A percentile compares a stretch with the other conserved stretches of the same genome.
Conservation (phyloP, 2,888 invertebrate genomes). For the Megalurothrips usitatus region DNA sequence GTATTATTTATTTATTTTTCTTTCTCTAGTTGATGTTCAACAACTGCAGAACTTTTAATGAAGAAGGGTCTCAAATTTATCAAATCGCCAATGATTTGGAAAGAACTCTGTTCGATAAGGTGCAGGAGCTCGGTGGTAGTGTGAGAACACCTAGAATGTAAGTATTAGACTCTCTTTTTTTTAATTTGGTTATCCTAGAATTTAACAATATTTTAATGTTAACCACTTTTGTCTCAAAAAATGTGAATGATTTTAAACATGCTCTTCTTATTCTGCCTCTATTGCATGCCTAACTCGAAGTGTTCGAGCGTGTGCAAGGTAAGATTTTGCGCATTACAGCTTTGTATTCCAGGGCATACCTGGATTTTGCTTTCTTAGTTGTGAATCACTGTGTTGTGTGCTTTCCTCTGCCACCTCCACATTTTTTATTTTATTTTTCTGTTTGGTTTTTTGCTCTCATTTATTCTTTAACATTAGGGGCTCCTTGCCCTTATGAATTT, state of each 20-base stretch:
- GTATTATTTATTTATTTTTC: constrained; percentile 35
- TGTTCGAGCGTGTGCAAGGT: constrained; percentile 2
- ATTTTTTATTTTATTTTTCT: not conserved
- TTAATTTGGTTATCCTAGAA: not conserved
- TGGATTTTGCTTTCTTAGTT: not conserved
- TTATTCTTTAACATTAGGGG: not conserved
- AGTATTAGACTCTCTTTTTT: constrained; percentile 20
- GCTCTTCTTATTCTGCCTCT: not conserved
- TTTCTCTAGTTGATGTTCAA: constrained; percentile 86
- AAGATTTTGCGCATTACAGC: not conserved
- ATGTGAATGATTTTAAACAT: constrained; percentile 30
- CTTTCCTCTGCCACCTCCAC: not conserved
- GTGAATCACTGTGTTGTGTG: not conserved
- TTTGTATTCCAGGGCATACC: not conserved
- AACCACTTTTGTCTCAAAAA: not conserved
- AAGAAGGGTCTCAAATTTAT: constrained; percentile 91
- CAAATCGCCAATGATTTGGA: constrained; percentile 90
- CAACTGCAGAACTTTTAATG: constrained; percentile 95
- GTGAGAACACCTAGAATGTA: constrained; percentile 31
- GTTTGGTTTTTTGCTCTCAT: not conserved
- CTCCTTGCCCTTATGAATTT: not conserved
- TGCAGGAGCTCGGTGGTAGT: constrained; percentile 62
- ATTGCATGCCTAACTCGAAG: constrained; percentile 20
- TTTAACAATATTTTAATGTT: not conserved
- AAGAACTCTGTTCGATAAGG: constrained; percentile 73